These are phyloP conservation scores for Strix uralensis DNA, from an alignment of 2,113 vertebrate genomes.

Conservation along the genomic window DNA sequence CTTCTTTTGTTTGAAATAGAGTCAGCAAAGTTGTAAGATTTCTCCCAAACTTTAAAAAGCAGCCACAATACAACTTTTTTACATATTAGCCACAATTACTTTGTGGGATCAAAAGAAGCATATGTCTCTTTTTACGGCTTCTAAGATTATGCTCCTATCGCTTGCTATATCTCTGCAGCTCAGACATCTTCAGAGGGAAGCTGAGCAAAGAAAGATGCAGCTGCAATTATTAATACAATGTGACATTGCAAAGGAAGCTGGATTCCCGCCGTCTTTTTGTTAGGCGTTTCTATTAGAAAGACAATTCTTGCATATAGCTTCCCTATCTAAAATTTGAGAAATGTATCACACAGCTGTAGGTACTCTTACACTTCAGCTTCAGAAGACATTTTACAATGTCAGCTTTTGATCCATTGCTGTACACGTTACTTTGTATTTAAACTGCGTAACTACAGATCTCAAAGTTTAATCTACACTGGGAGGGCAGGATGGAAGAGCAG, in stretches of 20 bases:
- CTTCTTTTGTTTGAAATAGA: not conserved
- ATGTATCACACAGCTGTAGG: not conserved
- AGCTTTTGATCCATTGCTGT: not conserved
- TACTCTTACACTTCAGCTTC: not conserved
- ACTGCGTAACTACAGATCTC: not conserved
- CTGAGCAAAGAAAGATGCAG: not conserved
- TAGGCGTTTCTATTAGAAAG: not conserved
- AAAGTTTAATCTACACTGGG: not conserved
- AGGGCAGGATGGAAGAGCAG: not conserved
- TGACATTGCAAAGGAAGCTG: not conserved
- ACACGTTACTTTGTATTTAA: not conserved
- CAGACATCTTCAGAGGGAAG: not conserved
- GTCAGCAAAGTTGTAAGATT: not conserved
- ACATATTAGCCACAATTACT: not conserved
- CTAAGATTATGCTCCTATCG: not conserved
- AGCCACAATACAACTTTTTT: not conserved
- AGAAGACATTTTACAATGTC: not conserved
- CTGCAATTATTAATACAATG: not conserved
- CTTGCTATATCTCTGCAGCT: not conserved
- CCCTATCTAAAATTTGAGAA: not conserved
- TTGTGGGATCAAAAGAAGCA: not conserved
- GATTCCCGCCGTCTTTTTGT: not conserved
- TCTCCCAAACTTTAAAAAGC: not conserved
- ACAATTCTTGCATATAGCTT: not conserved
- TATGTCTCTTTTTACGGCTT: not conserved